Percentiles rank a stretch among this genome's conserved stretches.
Evolutionary conservation across 2,888 invertebrate species (phyloP).

Genomic region (Ferrisia virgata): DNA sequence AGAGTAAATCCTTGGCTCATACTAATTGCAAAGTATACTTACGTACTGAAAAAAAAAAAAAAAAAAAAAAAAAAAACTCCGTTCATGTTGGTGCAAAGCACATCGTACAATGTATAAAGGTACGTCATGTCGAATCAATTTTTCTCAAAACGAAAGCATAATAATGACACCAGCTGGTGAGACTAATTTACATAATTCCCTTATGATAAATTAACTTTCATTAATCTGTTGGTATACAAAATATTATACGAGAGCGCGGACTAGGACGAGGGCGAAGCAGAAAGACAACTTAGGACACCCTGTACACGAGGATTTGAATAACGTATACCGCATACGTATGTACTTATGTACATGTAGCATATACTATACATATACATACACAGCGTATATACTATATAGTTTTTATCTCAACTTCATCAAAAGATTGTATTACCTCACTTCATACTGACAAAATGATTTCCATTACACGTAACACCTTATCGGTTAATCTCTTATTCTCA

Average conservation of each 20-base stretch:
- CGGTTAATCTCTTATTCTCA: slow-evolving; percentile 29
- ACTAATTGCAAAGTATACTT: background rate
- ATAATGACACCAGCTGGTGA: background rate
- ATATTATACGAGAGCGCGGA: background rate
- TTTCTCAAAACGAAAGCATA: slow-evolving; percentile 11
- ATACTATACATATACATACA: too few species aligned
- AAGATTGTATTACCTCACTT: slow-evolving; percentile 30
- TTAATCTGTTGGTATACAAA: background rate
- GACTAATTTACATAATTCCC: slow-evolving; percentile 28
- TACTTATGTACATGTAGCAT: too few species aligned
- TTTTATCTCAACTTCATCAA: slow-evolving; percentile 32
- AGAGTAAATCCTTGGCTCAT: background rate
- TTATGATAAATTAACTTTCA: slow-evolving; percentile 33
- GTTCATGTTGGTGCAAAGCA: background rate
- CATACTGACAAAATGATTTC: slow-evolving; percentile 26
- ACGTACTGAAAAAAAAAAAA: too few species aligned
- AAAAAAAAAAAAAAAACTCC: too few species aligned
- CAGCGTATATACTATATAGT: too few species aligned
- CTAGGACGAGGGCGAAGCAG: background rate
- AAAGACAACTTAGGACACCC: slow-evolving; percentile 3
- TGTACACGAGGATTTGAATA: background rate
- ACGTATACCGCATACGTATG: background rate
- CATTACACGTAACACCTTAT: slow-evolving; percentile 32
- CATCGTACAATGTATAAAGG: background rate
- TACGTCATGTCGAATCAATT: slow-evolving; percentile 16